Evolutionary conservation across 2,113 vertebrate species (phyloP), one percentile per base, ranked within the genome.

Genomic region (Melierax canorus): DNA sequence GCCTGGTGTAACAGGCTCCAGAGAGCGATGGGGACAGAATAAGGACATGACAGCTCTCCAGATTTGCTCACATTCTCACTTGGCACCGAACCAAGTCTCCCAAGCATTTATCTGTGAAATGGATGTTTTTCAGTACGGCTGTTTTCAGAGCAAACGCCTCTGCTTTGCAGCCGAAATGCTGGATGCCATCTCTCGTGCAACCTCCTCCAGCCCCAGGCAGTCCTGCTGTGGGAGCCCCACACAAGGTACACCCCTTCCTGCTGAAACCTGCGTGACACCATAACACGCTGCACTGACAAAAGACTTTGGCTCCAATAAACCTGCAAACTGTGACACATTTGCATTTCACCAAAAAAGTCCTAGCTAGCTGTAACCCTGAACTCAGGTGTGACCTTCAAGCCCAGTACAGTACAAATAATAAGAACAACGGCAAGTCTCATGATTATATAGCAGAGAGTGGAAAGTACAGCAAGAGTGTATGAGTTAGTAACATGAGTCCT

Each of bases 91-190:
- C 39, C 43, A 39, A 79, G 5, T 23, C n/a, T 68, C 14, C 14
- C 68, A 46, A 51, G 60, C 1, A 3, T n/a, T 88, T 58, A 10
- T 82, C 64, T 66, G 48, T 62, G 53, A 85, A 93, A 83, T 3
- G 4, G 20, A 32, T 3, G 0, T 32, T 64, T 86, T 88, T 64
- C 45, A 62, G 55, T 6, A 3, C 0, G 21, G 36, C 23, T 21
- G 32, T 46, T 94, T 92, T 39, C 67, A 53, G 48, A 85, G 17
- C 3, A 19, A 71, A 81, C n/a, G 30, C 32, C 45, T 55, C 66
- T 34, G 76, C 8, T 67, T 86, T 84, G 64, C 2, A 1, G 63
- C 14, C 63, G 39, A 34, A 87, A 19, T 20, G n/a, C 63, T 59
- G 43, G 43, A 29, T 80, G 27, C 51, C 41, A 11, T 39, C 45